These are phyloP conservation scores for Crocidura indochinensis DNA, from an alignment of 2,797 vertebrate species.

Conservation along the genomic window DNA sequence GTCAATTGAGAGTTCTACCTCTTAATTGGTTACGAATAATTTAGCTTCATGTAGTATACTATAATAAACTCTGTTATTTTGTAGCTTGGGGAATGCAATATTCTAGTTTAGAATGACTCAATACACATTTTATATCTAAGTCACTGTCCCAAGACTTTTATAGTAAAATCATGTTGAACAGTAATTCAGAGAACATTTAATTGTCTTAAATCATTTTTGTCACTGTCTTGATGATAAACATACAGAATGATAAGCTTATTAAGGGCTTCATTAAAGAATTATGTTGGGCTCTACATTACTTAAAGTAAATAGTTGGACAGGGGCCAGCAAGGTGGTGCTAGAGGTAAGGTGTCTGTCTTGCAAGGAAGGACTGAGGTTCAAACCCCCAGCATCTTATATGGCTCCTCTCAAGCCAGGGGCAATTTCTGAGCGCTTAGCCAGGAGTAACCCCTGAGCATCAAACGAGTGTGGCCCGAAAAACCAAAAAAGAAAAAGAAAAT, in stretches of 20 bases:
- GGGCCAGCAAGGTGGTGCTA: too few species aligned
- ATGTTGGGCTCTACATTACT: background rate
- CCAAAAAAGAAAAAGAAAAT: too few species aligned
- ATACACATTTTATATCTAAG: background rate
- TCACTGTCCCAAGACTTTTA: constrained; percentile 60
- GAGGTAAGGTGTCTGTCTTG: too few species aligned
- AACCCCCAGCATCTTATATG: too few species aligned
- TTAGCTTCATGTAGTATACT: background rate
- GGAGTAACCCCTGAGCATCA: too few species aligned
- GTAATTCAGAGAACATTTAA: constrained; percentile 45
- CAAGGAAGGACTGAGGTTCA: too few species aligned
- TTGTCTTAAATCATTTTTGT: background rate
- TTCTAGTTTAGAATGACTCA: constrained; percentile 57
- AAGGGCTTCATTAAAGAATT: constrained; percentile 48
- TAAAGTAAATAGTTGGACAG: constrained; percentile 24
- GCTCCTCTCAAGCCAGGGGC: too few species aligned
- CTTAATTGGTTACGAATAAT: background rate
- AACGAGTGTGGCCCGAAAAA: too few species aligned
- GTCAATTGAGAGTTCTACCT: constrained; percentile 15
- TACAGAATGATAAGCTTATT: constrained; percentile 23
- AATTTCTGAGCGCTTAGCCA: too few species aligned
- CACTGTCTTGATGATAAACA: constrained; percentile 9
- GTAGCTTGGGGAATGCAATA: background rate
- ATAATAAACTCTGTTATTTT: constrained; percentile 41
- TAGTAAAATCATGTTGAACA: background rate